A percentile compares a stretch with the other conserved stretches of the same genome.
These are phyloP conservation scores for Euura saliciscinereae DNA, from an alignment of 1,140 invertebrate genomes.

Conservation along the genomic window DNA sequence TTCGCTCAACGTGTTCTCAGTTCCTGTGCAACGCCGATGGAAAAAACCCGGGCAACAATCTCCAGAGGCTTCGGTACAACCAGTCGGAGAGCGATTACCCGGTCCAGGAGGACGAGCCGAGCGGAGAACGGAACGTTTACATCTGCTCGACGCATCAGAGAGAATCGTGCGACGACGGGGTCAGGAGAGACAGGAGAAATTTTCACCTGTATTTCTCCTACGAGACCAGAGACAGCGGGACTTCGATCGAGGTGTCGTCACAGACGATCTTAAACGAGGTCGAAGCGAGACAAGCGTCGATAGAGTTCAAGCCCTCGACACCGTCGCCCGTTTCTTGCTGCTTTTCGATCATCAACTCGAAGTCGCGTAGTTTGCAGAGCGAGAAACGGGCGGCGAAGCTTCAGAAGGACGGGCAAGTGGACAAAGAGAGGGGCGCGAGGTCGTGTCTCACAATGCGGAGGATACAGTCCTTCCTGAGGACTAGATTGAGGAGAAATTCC, in stretches of 20 bases:
- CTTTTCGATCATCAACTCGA: constrained; percentile 44
- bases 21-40: constrained; percentile 17
- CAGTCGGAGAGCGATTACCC: constrained; percentile 8
- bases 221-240: constrained; percentile 42
- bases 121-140: constrained; percentile 32
- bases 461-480: constrained; percentile 47
- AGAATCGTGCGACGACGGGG: not conserved
- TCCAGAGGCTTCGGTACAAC: constrained; percentile 31
- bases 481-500: constrained; percentile 41
- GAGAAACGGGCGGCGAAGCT: not conserved
- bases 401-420: constrained; percentile 15
- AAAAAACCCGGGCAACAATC: constrained; percentile 35
- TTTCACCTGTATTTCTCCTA: constrained; percentile 54
- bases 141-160: constrained; percentile 35
- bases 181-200: constrained; percentile 37
- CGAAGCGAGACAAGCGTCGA: not conserved
- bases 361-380: not conserved
- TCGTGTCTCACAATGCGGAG: constrained; percentile 46
- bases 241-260: constrained; percentile 46
- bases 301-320: constrained; percentile 48
- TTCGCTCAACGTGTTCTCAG: constrained; percentile 31
- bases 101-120: constrained; percentile 18
- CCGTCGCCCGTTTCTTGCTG: constrained; percentile 55
- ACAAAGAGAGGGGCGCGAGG: constrained; percentile 26
- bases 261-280: constrained; percentile 23